Evolutionary conservation across 64 coral and sea anemone species (phyloP), one percentile per base, ranked within the genome.

Genomic region (Pocillopora verrucosa): DNA sequence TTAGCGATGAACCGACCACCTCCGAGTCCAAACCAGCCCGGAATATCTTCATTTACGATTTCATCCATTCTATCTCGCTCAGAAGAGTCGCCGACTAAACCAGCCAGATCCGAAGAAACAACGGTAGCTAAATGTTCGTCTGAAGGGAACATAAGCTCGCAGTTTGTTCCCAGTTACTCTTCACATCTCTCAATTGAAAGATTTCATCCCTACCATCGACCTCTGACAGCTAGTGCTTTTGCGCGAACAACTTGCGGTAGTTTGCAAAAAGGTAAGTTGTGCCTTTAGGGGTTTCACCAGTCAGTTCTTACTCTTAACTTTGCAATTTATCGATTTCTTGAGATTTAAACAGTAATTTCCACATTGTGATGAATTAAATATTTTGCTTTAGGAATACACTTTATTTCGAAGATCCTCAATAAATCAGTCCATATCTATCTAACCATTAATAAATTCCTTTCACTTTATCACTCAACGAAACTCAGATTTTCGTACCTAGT

Each of bases 121-220:
- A 61, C 34, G 9, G 26, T 51, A 34, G 35, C 90, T 9, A 79
- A 84, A 69, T 5, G 76, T 38, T 60, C 65, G 10, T 79, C 84
- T 22, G 83, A 92, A 37, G 51, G 59, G 11, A 38, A 74, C 22
- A 34, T 87, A n/a, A 87, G 82, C 22, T 11, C 59, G 26, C 65
- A 85, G 65, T 72, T 85, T 14, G 35, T 63, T 35, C 65, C 84
- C 6, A 51, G 41, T 51, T 60, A 87, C 59, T 34, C 61, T 5
- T 70, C 88, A 19, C 83, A 92, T 78, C 38, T 86, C 37, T 76
- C 90, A 16, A 51, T 92, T 25, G 90, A 86, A n/a, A 92, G 90
- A 87, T 87, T 92, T 80, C 90, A 92, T 61, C 90, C 90, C 17
- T 92, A 92, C 70, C 90, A 92, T 30, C 75, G 82, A 3, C 56